These are phyloP conservation scores for Phainopepla nitens DNA, from an alignment of 2,113 vertebrate species.

Conservation along the genomic window DNA sequence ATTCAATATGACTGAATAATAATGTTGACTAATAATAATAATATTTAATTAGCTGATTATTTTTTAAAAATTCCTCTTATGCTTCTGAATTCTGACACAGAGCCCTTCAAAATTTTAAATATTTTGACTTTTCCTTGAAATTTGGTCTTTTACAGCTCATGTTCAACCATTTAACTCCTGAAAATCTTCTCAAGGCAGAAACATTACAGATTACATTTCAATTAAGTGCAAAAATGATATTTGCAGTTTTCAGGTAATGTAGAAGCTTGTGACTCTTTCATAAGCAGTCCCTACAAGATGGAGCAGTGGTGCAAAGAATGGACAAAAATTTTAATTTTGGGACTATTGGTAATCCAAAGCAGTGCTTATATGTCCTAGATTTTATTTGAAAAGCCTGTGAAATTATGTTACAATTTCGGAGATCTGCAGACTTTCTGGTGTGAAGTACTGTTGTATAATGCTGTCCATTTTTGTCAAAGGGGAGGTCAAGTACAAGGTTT, in stretches of 20 bases:
- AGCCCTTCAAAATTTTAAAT: background rate
- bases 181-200: background rate
- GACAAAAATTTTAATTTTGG: background rate
- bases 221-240: background rate
- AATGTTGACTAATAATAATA: background rate
- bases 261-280: background rate
- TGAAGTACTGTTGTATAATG: background rate
- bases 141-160: background rate
- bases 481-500: background rate
- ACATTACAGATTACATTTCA: background rate
- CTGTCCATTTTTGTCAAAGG: background rate
- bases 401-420: background rate
- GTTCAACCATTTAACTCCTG: background rate
- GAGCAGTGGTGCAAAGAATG: background rate
- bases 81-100: background rate
- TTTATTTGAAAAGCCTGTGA: background rate
- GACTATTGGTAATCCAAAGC: background rate
- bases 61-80: background rate
- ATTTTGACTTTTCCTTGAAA: background rate
- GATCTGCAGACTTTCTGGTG: background rate
- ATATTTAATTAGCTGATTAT: no score
- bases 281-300: background rate
- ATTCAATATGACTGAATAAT: background rate
- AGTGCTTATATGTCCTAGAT: background rate
- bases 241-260: background rate